Base-by-base conservation (phyloP, 2,113 vertebrate species). In the Hypanus sabinus region DNA sequence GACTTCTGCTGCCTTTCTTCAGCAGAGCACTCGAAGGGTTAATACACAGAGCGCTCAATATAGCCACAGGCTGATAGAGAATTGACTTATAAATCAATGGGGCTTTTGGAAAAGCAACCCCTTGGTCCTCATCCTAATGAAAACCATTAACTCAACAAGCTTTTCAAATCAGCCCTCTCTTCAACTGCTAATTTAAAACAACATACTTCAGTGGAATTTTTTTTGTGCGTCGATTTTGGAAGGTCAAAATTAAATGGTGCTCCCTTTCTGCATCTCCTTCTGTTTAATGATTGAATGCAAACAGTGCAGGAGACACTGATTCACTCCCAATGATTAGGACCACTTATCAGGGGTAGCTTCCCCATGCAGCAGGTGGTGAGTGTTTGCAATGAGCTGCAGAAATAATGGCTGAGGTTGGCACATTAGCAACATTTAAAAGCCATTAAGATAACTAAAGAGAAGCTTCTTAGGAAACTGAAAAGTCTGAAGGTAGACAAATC, bases 91-190 rank as follows among this genome's bases (percentile, higher is more conserved):
- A 73, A 93, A 73, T 46, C 36, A 93, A 75, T 73, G 68, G 91
- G 70, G 36, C 36, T 73, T 93, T 73, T 27, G 70, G 36, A 38
- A 93, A 73, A 93, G 9, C 36, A 93, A 68, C 5, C 8, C 62
- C 70, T 71, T 73, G 70, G 55, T 93, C 70, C 10, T 46, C 9
- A 18, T 68, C 73, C 46, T 93, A 93, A 93, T 93, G 91, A 93
- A 93, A 93, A 93, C 68, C 65, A 93, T 93, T 73, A 93, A 93
- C 68, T 14, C 91, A 75, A 73, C 22, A 24, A 93, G 20, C 68
- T 93, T 68, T 93, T 73, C 36, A 55, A 36, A 30, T 46, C 68
- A 46, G 38, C 70, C 70, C 70, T 55, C 68, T 75, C n/a, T 12
- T 38, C 36, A 27, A 71, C n/a, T 75, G 33, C 30, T 93, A 65